A percentile compares a stretch with the other conserved stretches of the same genome.
These are phyloP conservation scores for Turritopsis rubra DNA, from an alignment of 30 jellyfish, hydroid and myxozoan genomes.

Conservation along the genomic window DNA sequence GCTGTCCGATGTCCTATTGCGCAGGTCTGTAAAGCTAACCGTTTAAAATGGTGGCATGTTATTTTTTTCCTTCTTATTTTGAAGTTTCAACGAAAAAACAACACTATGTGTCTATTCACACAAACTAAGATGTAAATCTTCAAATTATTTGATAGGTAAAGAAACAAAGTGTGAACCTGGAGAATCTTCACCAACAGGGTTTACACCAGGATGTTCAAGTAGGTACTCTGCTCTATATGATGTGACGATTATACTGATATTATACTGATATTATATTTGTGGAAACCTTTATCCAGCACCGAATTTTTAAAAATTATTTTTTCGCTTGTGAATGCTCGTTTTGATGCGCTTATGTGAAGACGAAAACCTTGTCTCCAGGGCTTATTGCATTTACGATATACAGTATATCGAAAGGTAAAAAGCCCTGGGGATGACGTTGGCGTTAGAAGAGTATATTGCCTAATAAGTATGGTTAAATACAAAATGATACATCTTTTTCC, in stretches of 20 bases:
- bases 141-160: constrained; percentile 37
- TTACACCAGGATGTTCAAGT: constrained; percentile 82
- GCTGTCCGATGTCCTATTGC: constrained; percentile 77
- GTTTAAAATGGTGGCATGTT: neutral
- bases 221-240: constrained; percentile 6
- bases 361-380: neutral
- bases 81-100: neutral
- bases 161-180: constrained; percentile 72
- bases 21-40: constrained; percentile 89
- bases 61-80: neutral
- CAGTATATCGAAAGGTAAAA: no score
- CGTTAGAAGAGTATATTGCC: no score
- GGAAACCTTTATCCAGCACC: no score
- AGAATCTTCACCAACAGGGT: constrained; percentile 62
- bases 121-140: neutral
- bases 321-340: neutral
- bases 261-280: no score
- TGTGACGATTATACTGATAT: no score
- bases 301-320: neutral
- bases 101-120: neutral
- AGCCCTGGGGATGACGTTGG: no score
- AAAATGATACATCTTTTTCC: no score
- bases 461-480: no score
- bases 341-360: neutral
- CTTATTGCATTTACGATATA: neutral